Base-by-base conservation (phyloP, 2,888 invertebrate genomes). In the Hedya salicella region DNA sequence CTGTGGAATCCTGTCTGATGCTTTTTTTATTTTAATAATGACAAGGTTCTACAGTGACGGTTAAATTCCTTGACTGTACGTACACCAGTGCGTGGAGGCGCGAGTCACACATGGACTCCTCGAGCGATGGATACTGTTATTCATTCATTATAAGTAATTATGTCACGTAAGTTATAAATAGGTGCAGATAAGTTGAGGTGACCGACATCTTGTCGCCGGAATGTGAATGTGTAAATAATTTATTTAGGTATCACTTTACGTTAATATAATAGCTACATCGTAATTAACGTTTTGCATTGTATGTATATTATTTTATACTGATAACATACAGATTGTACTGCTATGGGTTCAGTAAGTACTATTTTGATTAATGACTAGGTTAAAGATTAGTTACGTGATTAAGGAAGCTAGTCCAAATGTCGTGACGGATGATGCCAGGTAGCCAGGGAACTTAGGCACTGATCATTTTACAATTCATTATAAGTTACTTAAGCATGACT, bases 341-440 rank as follows among this genome's bases (percentile, higher is more conserved):
- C 78, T 81, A 80, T 79, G 80, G n/a, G 80, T 82, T 79, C 78
- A 76, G 70, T 77, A 78, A 76, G 79, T 88, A 89, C 89, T 90
- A 91, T 89, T 90, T 91, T 88, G 85, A 83, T 91, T 88, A 89
- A 88, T 89, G 87, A 87, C 86, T 90, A 88, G 86, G 83, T 82
- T 85, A 85, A 84, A 78, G 77, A 67, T 72, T 82, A 86, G 87
- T 86, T 83, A 83, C 75, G 88, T 88, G 87, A 88, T 89, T 90
- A 89, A 91, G 89, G 77, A 91, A 91, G 91, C 92, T 92, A 92
- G 92, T 92, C 92, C 89, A 88, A 89, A 88, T 88, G 86, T 88
- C 88, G 88, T 90, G 90, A 88, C 88, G 87, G 89, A 87, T 85
- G 85, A 89, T 87, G 91, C 87, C 88, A 88, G 89, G 84, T 87